Percentiles rank a stretch among this genome's conserved stretches.
Evolutionary conservation across 2,888 invertebrate species (phyloP).

Genomic region (Stegophylla sp.): DNA sequence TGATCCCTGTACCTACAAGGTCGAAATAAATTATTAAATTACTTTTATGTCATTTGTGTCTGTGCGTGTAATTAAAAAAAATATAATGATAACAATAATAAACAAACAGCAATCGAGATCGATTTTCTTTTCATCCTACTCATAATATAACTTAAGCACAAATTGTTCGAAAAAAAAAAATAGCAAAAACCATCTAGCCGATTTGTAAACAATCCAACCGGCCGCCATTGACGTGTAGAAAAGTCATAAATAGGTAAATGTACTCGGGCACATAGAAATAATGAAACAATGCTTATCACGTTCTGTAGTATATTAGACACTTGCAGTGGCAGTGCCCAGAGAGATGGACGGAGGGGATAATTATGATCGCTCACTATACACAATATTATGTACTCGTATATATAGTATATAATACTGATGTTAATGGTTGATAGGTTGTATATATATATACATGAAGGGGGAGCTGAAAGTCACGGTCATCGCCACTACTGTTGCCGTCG

Average conservation of each 20-base stretch:
- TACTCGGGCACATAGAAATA: constrained; percentile 33
- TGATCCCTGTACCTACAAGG: neutral
- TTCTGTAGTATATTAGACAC: constrained; percentile 5
- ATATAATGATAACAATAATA: no score
- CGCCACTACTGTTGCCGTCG: constrained; percentile 10
- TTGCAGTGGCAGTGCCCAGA: neutral
- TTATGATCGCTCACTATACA: constrained; percentile 13
- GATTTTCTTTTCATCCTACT: no score
- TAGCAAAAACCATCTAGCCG: neutral
- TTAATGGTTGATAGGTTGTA: constrained; percentile 45
- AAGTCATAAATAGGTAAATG: constrained; percentile 32
- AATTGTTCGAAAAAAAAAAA: neutral
- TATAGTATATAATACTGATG: constrained; percentile 5
- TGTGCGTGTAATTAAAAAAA: no score
- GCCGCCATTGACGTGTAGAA: neutral
- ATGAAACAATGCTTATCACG: constrained; percentile 38
- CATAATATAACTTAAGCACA: no score
- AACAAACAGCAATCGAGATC: no score
- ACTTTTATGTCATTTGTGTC: no score
- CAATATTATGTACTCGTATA: neutral
- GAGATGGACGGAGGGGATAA: constrained; percentile 13
- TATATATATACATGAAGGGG: constrained; percentile 9
- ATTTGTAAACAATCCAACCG: neutral
- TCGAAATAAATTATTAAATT: neutral
- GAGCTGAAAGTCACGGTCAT: constrained; percentile 51